These are phyloP conservation scores for Mythimna loreyi DNA, from an alignment of 2,888 invertebrate species.

Conservation along the genomic window DNA sequence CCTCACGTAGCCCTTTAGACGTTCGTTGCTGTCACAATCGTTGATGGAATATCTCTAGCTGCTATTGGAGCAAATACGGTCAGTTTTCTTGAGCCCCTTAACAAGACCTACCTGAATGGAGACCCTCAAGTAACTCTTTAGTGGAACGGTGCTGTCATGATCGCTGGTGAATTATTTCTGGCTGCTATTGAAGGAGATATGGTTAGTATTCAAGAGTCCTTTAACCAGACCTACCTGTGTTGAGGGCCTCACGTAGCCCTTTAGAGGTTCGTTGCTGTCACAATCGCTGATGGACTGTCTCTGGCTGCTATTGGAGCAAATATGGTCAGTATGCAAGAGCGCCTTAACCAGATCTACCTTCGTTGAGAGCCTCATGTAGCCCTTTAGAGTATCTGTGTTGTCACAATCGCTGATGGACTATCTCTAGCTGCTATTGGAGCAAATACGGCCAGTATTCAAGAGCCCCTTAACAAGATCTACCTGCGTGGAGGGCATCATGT, in stretches of 20 bases:
- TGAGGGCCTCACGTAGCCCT: slow-evolving; percentile 93
- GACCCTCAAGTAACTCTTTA: slow-evolving; percentile 94
- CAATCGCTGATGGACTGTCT: slow-evolving; percentile 94
- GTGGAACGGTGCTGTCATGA: slow-evolving; percentile 93
- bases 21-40: slow-evolving; percentile 93
- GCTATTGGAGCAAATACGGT: slow-evolving; percentile 92
- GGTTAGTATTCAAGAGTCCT: slow-evolving; percentile 92
- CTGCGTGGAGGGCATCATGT: slow-evolving; percentile 93
- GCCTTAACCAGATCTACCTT: slow-evolving; percentile 93
- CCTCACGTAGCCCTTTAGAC: slow-evolving; percentile 94
- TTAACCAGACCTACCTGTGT: slow-evolving; percentile 94
- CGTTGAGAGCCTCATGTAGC: slow-evolving; percentile 93
- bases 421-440: slow-evolving; percentile 92
- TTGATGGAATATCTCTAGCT: slow-evolving; percentile 93
- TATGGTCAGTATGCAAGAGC: slow-evolving; percentile 83
- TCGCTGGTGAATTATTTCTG: slow-evolving; percentile 93
- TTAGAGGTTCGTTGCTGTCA: slow-evolving; percentile 93
- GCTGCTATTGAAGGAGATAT: slow-evolving; percentile 92
- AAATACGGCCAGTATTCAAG: slow-evolving; percentile 89
- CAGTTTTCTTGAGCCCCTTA: slow-evolving; percentile 92
- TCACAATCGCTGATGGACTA: slow-evolving; percentile 94
- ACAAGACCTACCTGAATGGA: slow-evolving; percentile 93
- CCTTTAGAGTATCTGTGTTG: slow-evolving; percentile 93
- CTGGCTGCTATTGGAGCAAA: slow-evolving; percentile 92
- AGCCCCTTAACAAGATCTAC: slow-evolving; percentile 95